Evolutionary conservation across 2,888 invertebrate species (phyloP).

Genomic region (Oxycera nigricornis): DNA sequence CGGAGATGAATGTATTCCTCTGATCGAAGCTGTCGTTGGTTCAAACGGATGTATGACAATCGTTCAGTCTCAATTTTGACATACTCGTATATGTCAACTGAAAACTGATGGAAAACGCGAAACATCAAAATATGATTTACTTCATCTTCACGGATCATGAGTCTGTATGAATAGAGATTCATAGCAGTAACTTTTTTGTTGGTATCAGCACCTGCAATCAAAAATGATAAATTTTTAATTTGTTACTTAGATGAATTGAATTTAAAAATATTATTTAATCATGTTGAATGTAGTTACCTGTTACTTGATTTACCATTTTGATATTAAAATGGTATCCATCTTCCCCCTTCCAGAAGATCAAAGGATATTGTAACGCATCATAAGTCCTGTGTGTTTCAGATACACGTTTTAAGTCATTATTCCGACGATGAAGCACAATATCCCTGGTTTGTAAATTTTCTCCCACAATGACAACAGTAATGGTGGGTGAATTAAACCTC

Average conservation of each 20-base stretch:
- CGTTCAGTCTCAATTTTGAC: constrained; percentile 17
- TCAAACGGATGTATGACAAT: constrained; percentile 21
- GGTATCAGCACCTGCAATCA: neutral
- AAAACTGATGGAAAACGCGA: neutral
- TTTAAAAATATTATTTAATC: neutral
- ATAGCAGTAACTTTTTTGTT: constrained; percentile 20
- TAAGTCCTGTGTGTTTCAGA: constrained; percentile 52
- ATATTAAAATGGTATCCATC: constrained; percentile 51
- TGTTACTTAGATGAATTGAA: neutral
- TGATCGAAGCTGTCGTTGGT: constrained; percentile 18
- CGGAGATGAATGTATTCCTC: constrained; percentile 17
- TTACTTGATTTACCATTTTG: neutral
- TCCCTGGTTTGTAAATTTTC: constrained; percentile 40
- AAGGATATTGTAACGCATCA: constrained; percentile 57
- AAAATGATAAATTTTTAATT: neutral
- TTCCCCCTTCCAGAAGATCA: constrained; percentile 52
- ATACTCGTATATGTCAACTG: constrained; percentile 19
- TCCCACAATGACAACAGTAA: constrained; percentile 48
- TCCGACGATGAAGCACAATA: constrained; percentile 52
- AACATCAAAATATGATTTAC: constrained; percentile 20
- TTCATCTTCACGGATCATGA: constrained; percentile 11
- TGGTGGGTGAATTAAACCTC: constrained; percentile 51
- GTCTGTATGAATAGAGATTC: constrained; percentile 11
- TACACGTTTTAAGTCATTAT: constrained; percentile 49
- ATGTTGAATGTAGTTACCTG: neutral